Evolutionary conservation across 2,888 invertebrate species (phyloP), one percentile per base, ranked within the genome.

Genomic region (Ypsolopha sequella): DNA sequence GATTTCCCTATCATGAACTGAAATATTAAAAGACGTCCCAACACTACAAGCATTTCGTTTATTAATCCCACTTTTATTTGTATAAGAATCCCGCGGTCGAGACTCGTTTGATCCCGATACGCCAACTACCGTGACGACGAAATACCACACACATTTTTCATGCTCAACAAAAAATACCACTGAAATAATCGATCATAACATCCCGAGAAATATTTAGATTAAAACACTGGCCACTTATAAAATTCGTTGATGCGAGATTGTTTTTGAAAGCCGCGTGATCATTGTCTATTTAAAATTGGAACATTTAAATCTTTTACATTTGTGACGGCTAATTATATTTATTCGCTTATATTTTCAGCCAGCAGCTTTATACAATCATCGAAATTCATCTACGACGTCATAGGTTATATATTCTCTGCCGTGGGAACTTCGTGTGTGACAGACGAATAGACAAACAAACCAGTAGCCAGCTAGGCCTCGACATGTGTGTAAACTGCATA

Each of bases 61-160:
- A 85, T 85, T 82, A 80, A 85, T 84, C 72, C 71, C 65, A 74
- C 70, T 85, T 85, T 82, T 80, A 85, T 85, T 85, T 80, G 81
- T 81, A 70, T 75, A 73, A 77, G 76, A 77, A 73, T 76, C 68
- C 72, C 67, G 70, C 80, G 76, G 79, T 79, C 78, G 80, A 66
- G 67, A 63, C 64, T 60, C 74, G 73, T 85, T 84, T 84, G 85
- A 85, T 84, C 82, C 73, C 77, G 82, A 74, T 72, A 79, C 78
- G 80, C 49, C 34, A 41, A 39, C 60, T 60, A 66, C 63, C 70
- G 70, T 76, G 80, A 71, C 76, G 74, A 74, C 77, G 70, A 73
- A 76, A 76, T 65, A 75, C 74, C 75, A 68, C 70, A 61, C 68
- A 63, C 66, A 76, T 76, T 80, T 80, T 80, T 79, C 73, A 72